These are phyloP conservation scores for Pinctada fucata DNA, from an alignment of 2,888 invertebrate genomes.

Conservation along the genomic window DNA sequence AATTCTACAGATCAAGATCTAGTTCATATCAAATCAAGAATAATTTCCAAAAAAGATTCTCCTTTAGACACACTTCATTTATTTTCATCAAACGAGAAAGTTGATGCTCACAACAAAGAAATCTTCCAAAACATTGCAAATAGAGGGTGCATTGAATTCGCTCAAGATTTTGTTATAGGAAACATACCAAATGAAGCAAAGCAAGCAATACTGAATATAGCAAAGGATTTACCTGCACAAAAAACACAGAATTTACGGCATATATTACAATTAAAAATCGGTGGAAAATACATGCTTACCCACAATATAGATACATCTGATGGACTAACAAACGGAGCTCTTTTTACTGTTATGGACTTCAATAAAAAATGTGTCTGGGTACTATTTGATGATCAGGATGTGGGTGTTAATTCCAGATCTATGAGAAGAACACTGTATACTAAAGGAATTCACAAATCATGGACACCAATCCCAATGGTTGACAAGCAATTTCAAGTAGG, in stretches of 20 bases:
- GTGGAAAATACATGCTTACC: conserved; percentile 19
- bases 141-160: conserved; percentile 5
- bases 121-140: conserved; percentile 13
- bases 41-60: background rate
- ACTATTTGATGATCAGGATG: conserved; percentile 14
- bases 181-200: background rate
- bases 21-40: background rate
- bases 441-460: conserved; percentile 3
- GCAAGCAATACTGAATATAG: background rate
- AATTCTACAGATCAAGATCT: background rate
- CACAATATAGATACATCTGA: conserved; percentile 27
- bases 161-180: background rate
- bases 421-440: background rate
- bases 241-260: conserved; percentile 15
- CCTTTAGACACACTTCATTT: conserved; percentile 2
- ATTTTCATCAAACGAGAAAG: too few species aligned
- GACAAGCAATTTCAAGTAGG: conserved; percentile 20
- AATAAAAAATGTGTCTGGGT: background rate
- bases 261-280: background rate
- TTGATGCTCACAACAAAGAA: conserved; percentile 23
- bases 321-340: conserved; percentile 20
- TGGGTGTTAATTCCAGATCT: background rate
- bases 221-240: conserved; percentile 8
- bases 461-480: conserved; percentile 10
- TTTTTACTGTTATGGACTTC: conserved; percentile 7